Conservation (phyloP, 2,797 vertebrate species). For the Meda fulgida region DNA sequence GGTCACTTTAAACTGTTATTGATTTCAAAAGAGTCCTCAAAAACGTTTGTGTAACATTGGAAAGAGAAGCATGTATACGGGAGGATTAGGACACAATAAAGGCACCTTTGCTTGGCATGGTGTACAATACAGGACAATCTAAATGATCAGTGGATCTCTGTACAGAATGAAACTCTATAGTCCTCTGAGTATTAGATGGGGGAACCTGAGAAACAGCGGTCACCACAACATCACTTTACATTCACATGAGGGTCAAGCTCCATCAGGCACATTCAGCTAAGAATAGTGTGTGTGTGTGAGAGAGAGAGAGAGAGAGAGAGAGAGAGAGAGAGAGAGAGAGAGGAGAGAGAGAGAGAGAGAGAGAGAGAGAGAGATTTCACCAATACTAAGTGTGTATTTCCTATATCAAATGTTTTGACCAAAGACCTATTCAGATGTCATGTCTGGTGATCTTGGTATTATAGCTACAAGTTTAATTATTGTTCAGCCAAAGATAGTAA, state of each 20-base stretch:
- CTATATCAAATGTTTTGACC: neutral
- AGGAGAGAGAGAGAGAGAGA: no score
- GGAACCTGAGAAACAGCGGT: constrained; percentile 32
- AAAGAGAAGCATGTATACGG: neutral
- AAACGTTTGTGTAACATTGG: neutral
- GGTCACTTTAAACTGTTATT: neutral
- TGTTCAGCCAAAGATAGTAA: neutral
- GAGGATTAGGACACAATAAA: constrained; percentile 13
- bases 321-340: neutral
- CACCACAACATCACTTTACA: constrained; percentile 46
- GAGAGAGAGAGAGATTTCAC: neutral
- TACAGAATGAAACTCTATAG: constrained; percentile 36
- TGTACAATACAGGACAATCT: constrained; percentile 19
- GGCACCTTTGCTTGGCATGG: neutral
- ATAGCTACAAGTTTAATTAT: neutral
- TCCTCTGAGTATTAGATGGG: constrained; percentile 27
- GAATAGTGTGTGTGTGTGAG: neutral
- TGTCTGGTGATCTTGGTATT: neutral
- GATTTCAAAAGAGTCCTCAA: neutral
- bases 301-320: neutral
- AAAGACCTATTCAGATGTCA: neutral
- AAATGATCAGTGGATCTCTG: constrained; percentile 26
- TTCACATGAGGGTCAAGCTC: constrained; percentile 28
- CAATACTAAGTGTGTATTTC: neutral
- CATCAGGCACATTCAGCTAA: constrained; percentile 11